Evolutionary conservation across 2,888 invertebrate species (phyloP), one percentile per base, ranked within the genome.

Genomic region (Cheilosia impressa): DNA sequence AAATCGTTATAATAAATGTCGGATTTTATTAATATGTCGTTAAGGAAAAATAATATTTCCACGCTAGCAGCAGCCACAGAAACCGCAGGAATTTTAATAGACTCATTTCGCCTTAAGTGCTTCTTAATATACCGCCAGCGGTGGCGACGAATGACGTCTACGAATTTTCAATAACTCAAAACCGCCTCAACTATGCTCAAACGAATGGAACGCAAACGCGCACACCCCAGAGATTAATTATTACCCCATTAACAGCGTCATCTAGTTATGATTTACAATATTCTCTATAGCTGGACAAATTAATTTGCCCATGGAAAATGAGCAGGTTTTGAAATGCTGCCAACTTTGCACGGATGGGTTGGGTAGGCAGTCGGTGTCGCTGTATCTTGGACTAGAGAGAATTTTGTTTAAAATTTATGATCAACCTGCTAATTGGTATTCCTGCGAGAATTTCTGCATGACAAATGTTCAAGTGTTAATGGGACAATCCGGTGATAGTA

Each of bases 11-110:
- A 69, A 75, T 66, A 75, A 84, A 79, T n/a, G 83, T 79, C 75
- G 15, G 69, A 50, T 79, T 69, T 75, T 66, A 79, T 84, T 84
- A 79, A 84, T 79, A 84, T 79, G 71, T 80, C 84, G 71, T 84
- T 84, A 84, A 79, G 79, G 66, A 63, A 84, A 75, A 84, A 80
- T 76, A 76, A 84, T 84, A 84, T 84, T 84, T 84, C 79, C 84
- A 71, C 79, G 73, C 71, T 13, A 13, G 13, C 13, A 78, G 65
- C 38, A 38, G 13, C 13, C 38, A 10, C 45, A 31, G 24, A 71
- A 79, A 84, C 84, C 79, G 19, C 79, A 66, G 84, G 84, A 84
- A 84, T 84, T 78, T 80, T 76, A 84, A 84, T 79, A 79, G 79
- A 62, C 57, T 19, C 65, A 53, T 75, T 76, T 31, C 34, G 84